Evolutionary conservation across 1,140 invertebrate species (phyloP).

Genomic region (Chironomus striatipennis): DNA sequence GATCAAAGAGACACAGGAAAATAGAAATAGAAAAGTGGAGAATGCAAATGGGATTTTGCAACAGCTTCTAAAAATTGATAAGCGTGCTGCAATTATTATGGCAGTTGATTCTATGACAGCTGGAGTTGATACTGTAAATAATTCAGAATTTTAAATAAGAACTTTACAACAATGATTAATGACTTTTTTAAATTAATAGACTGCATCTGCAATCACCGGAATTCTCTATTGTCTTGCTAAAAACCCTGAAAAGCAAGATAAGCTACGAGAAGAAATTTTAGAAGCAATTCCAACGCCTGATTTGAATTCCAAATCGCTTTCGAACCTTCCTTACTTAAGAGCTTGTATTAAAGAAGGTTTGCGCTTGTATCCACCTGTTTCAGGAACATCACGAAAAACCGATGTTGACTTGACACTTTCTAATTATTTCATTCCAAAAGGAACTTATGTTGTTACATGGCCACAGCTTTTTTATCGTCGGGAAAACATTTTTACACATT

Average conservation of each 20-base stretch:
- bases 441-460: conserved; percentile 37
- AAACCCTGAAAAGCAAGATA: conserved; percentile 55
- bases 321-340: conserved; percentile 49
- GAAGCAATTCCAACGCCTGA: conserved; percentile 36
- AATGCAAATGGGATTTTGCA: conserved; percentile 44
- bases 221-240: conserved; percentile 51
- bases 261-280: conserved; percentile 54
- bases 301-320: conserved; percentile 46
- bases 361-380: conserved; percentile 45
- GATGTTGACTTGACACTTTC: conserved; percentile 46
- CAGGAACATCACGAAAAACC: conserved; percentile 43
- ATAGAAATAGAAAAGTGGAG: conserved; percentile 29
- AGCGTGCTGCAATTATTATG: conserved; percentile 49
- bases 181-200: background rate
- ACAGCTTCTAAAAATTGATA: conserved; percentile 47
- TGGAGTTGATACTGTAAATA: conserved; percentile 57
- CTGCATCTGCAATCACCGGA: background rate
- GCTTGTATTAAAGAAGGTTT: conserved; percentile 57
- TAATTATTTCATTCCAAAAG: conserved; percentile 51
- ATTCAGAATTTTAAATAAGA: background rate
- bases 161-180: background rate
- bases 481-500: conserved; percentile 40
- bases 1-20: conserved; percentile 31
- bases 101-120: conserved; percentile 59
- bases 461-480: conserved; percentile 41